Base-by-base conservation (phyloP, 1,140 invertebrate species). In the Drosophila sproati region DNA sequence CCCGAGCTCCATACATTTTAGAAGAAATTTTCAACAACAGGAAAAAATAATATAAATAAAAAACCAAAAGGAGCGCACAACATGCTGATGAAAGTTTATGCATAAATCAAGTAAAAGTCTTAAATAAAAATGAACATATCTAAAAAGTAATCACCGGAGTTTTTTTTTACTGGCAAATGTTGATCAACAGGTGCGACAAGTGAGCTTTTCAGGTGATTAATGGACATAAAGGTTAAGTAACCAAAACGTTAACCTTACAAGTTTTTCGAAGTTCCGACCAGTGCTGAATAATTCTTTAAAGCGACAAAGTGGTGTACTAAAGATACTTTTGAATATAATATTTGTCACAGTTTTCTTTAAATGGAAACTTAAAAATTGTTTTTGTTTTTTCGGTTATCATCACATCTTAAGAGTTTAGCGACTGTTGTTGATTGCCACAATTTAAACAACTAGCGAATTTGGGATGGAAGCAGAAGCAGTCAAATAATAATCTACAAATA, bases 61-160 rank as follows among this genome's bases (percentile, higher is more conserved):
- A 43, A 73, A 62, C 10, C 48, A 43, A 68, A 43, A 41, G 41
- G 12, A 77, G 71, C 51, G 32, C 41, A 61, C 55, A 54, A 37
- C 54, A 62, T 76, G 63, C 77, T 82, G 76, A 79, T 89, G 87
- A 74, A 72, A 85, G 80, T 81, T 89, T 85, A 79, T 81, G 80
- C 78, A 81, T 89, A 85, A 90, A 85, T 89, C 78, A 78, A 89
- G 57, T 81, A 89, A 89, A 89, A 89, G 69, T 89, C 86, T 89
- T 89, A 81, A 89, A 89, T 89, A 89, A 89, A 89, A 89, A 67
- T 89, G 86, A 89, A 89, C 85, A 89, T 89, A 89, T 89, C 85
- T 90, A 90, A 89, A 89, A 89, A 81, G 10, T 73, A 83, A 68
- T 31, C 3, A 5, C 1, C 8, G 20, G 0, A 4, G 7, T 8